Base-by-base conservation (phyloP, 2,797 vertebrate genomes). In the Protosalanx chinensis region DNA sequence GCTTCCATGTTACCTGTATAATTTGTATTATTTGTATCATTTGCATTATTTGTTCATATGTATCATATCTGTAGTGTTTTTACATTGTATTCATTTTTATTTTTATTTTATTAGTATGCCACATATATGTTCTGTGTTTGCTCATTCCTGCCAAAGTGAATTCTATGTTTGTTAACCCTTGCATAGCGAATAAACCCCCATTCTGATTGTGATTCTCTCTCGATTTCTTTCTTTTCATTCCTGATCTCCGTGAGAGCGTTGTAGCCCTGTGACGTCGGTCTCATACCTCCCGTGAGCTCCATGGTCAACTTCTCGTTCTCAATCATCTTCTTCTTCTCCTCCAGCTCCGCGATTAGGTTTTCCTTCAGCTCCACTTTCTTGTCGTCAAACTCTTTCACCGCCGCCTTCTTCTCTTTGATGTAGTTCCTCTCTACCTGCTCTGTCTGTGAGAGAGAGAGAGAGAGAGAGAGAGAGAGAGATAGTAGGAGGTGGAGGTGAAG, bases 251-350 rank as follows among this genome's bases (percentile, higher is more conserved):
- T 20, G 16, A 46, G 62, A 35, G 5, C 41, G 56, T 46, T 12
- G 41, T 46, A 12, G 41, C 41, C 41, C 12, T 46, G 41, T 46
- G 53, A 20, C 10, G 1, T 46, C 13, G 41, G 41, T 3, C 41
- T 13, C 41, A 46, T 46, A 98, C 98, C 98, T 84, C 97, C 97
- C 0, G 97, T 99, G 84, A 99, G 91, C 84, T 99, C 98, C 97
- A 99, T 98, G n/a, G 96, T 99, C 77, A 99, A 84, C 82, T 98
- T 98, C 78, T 99, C 97, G 7, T 97, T 99, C 87, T 99, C 98
- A 0, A 99, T 97, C 97, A 99, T 98, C 88, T 99, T 99, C 84
- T 98, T 99, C 78, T 99, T 98, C 87, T 99, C 98, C 84, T 99
- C 98, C 76, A 98, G 84, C 81, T 99, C 98, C 0, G 96, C 97